A percentile compares a stretch with the other conserved stretches of the same genome.
These are phyloP conservation scores for Drosophila ezoana DNA, from an alignment of 2,888 invertebrate species.

Conservation along the genomic window DNA sequence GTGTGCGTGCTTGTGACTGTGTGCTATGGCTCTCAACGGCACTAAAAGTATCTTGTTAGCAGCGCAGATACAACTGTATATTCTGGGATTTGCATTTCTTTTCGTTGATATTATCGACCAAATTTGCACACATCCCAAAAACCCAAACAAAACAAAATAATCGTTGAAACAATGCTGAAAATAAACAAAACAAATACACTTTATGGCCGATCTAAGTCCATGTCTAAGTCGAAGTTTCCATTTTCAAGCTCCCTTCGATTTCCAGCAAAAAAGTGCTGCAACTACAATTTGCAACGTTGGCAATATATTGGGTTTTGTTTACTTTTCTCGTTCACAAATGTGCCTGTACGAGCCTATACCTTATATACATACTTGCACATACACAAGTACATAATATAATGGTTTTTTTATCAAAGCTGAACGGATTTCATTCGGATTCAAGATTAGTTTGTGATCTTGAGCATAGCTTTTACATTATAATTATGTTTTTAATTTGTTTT, in stretches of 20 bases:
- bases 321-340: background rate
- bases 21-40: constrained; percentile 34
- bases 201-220: constrained; percentile 2
- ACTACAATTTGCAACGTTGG: background rate
- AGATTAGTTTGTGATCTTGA: too few relatives aligned
- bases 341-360: background rate
- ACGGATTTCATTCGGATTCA: too few relatives aligned
- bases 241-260: constrained; percentile 8
- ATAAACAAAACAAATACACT: constrained; percentile 60
- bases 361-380: background rate
- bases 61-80: constrained; percentile 61
- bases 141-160: constrained; percentile 10
- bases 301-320: background rate
- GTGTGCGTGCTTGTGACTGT: constrained; percentile 18
- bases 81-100: constrained; percentile 64
- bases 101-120: constrained; percentile 46
- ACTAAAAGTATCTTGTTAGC: constrained; percentile 68
- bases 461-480: background rate
- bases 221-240: constrained; percentile 13
- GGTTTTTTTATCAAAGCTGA: too few relatives aligned
- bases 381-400: too few relatives aligned
- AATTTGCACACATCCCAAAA: constrained; percentile 43
- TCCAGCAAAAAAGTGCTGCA: background rate
- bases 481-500: background rate
- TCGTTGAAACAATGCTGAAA: constrained; percentile 41